These are phyloP conservation scores for Nilaparvata lugens DNA, from an alignment of 1,140 invertebrate genomes.

Conservation along the genomic window DNA sequence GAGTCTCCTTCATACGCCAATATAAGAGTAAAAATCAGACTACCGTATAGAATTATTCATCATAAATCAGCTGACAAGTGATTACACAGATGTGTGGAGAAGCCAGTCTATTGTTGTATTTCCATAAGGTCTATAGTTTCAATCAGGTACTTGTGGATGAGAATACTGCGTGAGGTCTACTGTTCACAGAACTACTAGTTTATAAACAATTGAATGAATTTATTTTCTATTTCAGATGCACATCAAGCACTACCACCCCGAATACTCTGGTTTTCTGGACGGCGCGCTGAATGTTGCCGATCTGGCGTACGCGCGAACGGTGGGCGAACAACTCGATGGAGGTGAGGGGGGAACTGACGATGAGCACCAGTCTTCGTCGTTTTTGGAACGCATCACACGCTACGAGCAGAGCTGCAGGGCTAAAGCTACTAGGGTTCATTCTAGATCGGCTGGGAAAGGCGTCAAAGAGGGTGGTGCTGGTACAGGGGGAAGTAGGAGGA, in stretches of 20 bases:
- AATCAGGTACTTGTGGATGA: no score
- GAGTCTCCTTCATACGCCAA: no score
- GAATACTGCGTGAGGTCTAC: no score
- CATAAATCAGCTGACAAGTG: no score
- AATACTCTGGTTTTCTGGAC: conserved; percentile 62
- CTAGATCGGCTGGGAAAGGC: neutral
- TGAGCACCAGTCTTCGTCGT: neutral
- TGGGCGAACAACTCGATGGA: conserved; percentile 32
- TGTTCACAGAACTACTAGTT: no score
- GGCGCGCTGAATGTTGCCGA: conserved; percentile 76
- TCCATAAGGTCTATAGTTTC: no score
- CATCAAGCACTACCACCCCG: conserved; percentile 83
- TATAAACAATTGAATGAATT: neutral
- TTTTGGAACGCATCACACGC: neutral
- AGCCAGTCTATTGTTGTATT: no score
- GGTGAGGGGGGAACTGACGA: neutral
- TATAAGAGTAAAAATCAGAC: no score
- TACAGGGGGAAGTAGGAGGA: neutral
- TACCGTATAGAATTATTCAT: no score
- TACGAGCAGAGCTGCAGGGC: conserved; percentile 6
- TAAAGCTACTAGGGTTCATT: no score
- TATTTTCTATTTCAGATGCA: conserved; percentile 50
- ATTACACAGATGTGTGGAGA: no score
- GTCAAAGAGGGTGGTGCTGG: neutral
- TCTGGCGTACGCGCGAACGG: conserved; percentile 66